Evolutionary conservation across 2,888 invertebrate species (phyloP), one percentile per base, ranked within the genome.

Genomic region (Drosophila phalerata): DNA sequence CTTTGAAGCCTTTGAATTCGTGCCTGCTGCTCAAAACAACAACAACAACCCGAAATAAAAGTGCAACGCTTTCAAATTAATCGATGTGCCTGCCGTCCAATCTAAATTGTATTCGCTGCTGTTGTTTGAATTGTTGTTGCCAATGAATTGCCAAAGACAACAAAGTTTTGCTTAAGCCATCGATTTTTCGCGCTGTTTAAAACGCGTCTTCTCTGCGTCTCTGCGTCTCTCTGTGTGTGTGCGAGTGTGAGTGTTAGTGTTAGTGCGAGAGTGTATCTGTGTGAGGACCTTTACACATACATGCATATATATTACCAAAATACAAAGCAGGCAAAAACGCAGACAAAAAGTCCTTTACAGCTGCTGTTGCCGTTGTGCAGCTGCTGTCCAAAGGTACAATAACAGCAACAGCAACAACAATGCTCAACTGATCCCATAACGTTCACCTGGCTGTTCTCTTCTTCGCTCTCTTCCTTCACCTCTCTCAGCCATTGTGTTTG

Each of bases 141-240:
- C 45, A 52, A 47, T 47, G 32, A 49, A 34, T 42, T 52, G 55
- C 62, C 58, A 45, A 65, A 69, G 58, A 73, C 73, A 69, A 78
- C 47, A 73, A 61, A 73, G 47, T 73, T 69, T 43, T 51, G 51
- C 57, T 67, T 48, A 70, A 74, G 74, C 66, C 77, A 77, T 77
- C 77, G 77, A 77, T 77, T 77, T 77, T 77, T 79, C 77, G 77
- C 65, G 77, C 74, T 63, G 77, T 77, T 77, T 70, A 78, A 76
- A 74, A 63, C 70, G 79, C 79, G 69, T 76, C 69, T 64, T 34
- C 40, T 53, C 45, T 56, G 55, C 28, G 38, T 40, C 25, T 30
- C 28, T 37, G 53, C 28, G 38, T 40, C 25, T 30, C 28, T 37
- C 49, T 43, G 55, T 40, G 55, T 19, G 34, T 15, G 43, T 22